phyloP scores from a whole-genome alignment of 2,888 invertebrate species.

The Troglohyphantes excavatus region DNA sequence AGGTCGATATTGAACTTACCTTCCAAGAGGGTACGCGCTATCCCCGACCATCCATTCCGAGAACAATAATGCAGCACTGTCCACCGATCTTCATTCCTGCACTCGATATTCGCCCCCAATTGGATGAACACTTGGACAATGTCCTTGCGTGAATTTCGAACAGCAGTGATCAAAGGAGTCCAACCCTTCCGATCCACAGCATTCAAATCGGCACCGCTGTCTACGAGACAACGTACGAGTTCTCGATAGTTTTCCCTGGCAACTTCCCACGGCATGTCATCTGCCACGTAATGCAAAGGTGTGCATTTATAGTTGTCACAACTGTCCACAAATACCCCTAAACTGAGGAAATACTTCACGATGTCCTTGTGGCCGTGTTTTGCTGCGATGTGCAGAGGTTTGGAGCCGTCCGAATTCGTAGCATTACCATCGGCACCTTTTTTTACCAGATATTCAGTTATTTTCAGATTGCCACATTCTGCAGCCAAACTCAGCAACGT shows the following conservation, averaged over 20 bases:
- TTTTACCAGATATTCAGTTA: too few species aligned
- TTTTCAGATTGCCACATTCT: too few species aligned
- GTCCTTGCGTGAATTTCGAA: constrained; percentile 85
- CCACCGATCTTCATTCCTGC: not conserved
- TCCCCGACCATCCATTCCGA: constrained; percentile 80
- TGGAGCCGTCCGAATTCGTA: not conserved
- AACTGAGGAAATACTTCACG: constrained; percentile 4
- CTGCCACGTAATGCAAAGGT: constrained; percentile 53
- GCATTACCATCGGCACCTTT: constrained; percentile 13
- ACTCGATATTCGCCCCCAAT: not conserved
- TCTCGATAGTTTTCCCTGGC: not conserved
- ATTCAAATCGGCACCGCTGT: constrained; percentile 91
- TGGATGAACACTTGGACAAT: not conserved
- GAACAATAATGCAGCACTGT: not conserved
- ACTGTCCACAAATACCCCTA: constrained; percentile 28
- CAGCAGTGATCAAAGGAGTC: constrained; percentile 90
- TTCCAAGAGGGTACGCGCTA: constrained; percentile 89
- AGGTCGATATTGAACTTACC: constrained; percentile 83
- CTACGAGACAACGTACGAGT: constrained; percentile 89
- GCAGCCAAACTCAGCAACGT: too few species aligned
- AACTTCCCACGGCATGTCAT: constrained; percentile 1
- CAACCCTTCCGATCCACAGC: constrained; percentile 91
- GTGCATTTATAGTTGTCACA: constrained; percentile 23
- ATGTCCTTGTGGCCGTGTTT: not conserved
- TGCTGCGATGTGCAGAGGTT: constrained; percentile 17